Base-by-base conservation (phyloP, 2,113 vertebrate genomes). In the Poeciliopsis prolifica region DNA sequence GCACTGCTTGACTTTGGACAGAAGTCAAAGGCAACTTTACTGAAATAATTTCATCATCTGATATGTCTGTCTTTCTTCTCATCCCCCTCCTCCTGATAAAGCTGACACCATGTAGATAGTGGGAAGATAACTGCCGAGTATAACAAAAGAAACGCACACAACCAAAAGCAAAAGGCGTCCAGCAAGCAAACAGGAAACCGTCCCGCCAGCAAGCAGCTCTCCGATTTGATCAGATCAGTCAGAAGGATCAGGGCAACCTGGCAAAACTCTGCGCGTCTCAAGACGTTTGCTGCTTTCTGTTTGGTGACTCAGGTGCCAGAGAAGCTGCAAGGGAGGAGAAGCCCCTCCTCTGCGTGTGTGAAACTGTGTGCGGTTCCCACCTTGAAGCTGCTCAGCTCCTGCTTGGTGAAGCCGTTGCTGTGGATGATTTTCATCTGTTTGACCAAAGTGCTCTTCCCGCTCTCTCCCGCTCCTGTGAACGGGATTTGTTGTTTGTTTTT, bases 351-450 rank as follows among this genome's bases (percentile, higher is more conserved):
- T 82, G 51, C 66, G 40, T 29, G 29, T 29, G 29, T 29, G 29
- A 29, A 48, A 54, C 63, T 24, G 22, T 65, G 65, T 48, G 51
- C 14, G 10, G 78, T 68, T 51, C 80, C 60, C 61, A 95, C 94
- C 94, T 95, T 95, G 84, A 95, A 95, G 72, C 93, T 95, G 81
- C 19, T 44, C 15, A 95, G 86, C 74, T 95, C 94, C 22, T 95
- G 91, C 61, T 86, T 94, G 73, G 83, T 94, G 86, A 95, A 95
- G 26, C 94, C 94, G 42, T 93, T 86, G 33, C 94, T 95, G 87
- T 95, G 94, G 75, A 95, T 95, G 73, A 95, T 95, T 87, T 95
- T 95, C 94, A 95, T 95, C 88, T 95, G 94, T 88, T 95, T 95
- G 51, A 95, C 94, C 93, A 95, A 74, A 1, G 94, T 95, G 76